A percentile compares a stretch with the other conserved stretches of the same genome.
Evolutionary conservation across 2,113 vertebrate species (phyloP).

Genomic region (Vicugna pacos): DNA sequence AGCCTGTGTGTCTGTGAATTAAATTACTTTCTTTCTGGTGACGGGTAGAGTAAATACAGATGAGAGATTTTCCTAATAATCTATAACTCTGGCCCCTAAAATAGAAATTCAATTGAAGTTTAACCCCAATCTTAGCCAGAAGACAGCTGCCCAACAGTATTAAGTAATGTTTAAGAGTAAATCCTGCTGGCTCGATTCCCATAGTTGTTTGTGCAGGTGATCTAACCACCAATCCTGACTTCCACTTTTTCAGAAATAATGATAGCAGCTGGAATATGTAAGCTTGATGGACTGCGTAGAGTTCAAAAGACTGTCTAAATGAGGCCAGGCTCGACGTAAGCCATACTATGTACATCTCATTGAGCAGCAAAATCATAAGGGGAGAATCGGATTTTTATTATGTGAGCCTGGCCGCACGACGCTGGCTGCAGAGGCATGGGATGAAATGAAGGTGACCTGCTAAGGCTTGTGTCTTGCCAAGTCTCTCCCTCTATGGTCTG

Average conservation of each 20-base stretch:
- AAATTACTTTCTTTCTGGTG: neutral
- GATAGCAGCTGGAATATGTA: neutral
- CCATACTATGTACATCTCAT: neutral
- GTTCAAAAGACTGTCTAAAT: fast-evolving
- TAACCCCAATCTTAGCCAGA: neutral
- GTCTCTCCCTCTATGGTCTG: neutral
- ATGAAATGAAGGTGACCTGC: neutral
- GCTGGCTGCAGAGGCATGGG: fast-evolving
- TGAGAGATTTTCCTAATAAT: neutral
- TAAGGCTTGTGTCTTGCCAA: neutral
- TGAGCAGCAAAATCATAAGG: neutral
- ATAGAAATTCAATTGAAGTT: neutral
- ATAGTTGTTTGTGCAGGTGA: neutral
- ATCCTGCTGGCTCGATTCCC: neutral
- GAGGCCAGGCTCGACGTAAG: neutral
- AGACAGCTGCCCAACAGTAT: neutral
- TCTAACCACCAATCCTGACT: neutral
- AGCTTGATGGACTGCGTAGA: fast-evolving
- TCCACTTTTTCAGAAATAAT: neutral
- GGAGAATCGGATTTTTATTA: neutral
- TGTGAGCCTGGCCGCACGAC: neutral
- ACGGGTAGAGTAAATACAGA: neutral
- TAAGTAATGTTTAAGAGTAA: neutral
- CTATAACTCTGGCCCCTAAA: neutral
- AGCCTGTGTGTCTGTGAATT: fast-evolving